Conservation (phyloP, 2,888 invertebrate genomes). For the Tyria jacobaeae region DNA sequence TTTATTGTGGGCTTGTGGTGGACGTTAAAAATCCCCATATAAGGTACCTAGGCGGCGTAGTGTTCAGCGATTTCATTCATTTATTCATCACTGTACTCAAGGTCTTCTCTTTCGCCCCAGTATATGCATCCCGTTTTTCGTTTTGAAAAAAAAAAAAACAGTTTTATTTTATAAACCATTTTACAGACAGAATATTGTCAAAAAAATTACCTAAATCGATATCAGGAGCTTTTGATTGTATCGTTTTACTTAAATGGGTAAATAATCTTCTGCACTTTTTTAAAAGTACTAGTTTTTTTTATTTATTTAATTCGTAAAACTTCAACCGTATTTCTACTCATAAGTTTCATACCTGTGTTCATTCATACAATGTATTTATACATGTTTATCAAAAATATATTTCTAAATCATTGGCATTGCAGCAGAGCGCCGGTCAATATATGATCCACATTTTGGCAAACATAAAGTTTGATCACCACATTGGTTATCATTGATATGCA, state of each 20-base stretch:
- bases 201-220: too few relatives aligned
- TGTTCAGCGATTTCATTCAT: too few relatives aligned
- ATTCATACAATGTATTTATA: constrained; percentile 17
- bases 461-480: constrained; percentile 52
- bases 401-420: constrained; percentile 20
- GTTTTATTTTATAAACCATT: too few relatives aligned
- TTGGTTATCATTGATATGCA: constrained; percentile 62
- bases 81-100: too few relatives aligned
- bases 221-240: not conserved
- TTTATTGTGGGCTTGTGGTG: not conserved
- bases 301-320: not conserved
- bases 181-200: too few relatives aligned
- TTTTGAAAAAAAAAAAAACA: too few relatives aligned
- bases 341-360: not conserved
- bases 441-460: constrained; percentile 73
- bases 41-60: too few relatives aligned
- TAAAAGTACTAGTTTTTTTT: not conserved
- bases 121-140: too few relatives aligned
- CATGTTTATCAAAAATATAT: constrained; percentile 24
- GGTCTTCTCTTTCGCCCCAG: too few relatives aligned
- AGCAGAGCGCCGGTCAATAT: constrained; percentile 36
- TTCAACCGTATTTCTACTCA: not conserved
- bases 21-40: too few relatives aligned
- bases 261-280: not conserved
- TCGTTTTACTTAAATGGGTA: not conserved